Base-by-base conservation (phyloP, 2,797 vertebrate species). In the Leuciscus waleckii region DNA sequence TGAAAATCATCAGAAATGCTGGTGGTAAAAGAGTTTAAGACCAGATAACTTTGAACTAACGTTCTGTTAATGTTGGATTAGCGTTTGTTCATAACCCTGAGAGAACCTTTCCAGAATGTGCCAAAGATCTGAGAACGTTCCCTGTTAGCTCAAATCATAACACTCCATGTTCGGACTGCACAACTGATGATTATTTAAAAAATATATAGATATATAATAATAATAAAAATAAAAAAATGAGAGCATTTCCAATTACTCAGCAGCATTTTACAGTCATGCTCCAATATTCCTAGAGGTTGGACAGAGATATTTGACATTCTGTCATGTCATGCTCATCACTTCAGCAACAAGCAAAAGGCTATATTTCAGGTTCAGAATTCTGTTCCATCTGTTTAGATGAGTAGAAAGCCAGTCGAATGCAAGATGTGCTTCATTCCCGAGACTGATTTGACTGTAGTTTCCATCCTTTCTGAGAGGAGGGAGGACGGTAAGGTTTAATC, bases 401-500 rank as follows among this genome's bases (percentile, higher is more conserved):
- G 35, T 21, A 23, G 69, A 49, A 63, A 46, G 56, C 51, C 17
- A 29, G n/a, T 11, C 29, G 46, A 75, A 54, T 54, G 26, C 74
- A 76, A 13, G 9, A 39, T 26, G 46, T 76, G 35, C 16, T n/a
- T 65, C 7, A 32, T 67, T 79, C 9, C 13, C 35, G 4, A 5
- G 26, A 16, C 61, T 79, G n/a, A 65, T 46, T 49, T 67, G 37
- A 43, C 41, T 46, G 3, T 65, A 11, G 58, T 56, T n/a, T 91
- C 88, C 89, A 89, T 89, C 46, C 54, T 81, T 81, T 79, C 79
- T 91, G 90, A 91, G 90, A 92, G 89, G 35, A 87, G 86, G 88
- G 84, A 87, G 77, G 80, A 86, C 19, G 26, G 78, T 87, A 90
- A 90, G 91, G 91, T 94, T 93, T 92, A 94, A 94, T 95, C 93